A percentile compares a stretch with the other conserved stretches of the same genome.
Conservation (phyloP, 2,888 invertebrate genomes). For the Drosophila multiciliata region DNA sequence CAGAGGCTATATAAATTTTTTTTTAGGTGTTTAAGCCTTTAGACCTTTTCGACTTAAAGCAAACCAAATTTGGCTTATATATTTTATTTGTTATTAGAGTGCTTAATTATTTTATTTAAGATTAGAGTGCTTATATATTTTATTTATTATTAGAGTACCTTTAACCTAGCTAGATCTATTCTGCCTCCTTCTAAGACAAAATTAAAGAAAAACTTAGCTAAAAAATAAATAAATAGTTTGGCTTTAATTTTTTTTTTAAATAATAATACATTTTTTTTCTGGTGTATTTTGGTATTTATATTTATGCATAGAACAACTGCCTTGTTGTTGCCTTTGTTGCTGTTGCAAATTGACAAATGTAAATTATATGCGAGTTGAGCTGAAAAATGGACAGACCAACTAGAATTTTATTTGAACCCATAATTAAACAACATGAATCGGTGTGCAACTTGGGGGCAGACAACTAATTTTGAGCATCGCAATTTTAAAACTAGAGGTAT, state of each 20-base stretch:
- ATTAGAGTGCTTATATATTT: too few relatives aligned
- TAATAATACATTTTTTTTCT: background rate
- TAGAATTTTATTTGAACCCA: background rate
- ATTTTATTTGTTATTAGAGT: background rate
- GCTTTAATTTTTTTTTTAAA: background rate
- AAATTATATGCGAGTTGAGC: slow-evolving; percentile 2
- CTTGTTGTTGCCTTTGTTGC: background rate
- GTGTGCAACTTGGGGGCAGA: background rate
- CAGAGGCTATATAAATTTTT: background rate
- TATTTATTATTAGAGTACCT: too few relatives aligned
- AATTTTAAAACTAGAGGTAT: slow-evolving; percentile 9
- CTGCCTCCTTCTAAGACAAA: background rate
- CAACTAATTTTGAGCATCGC: background rate
- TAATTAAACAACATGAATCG: background rate
- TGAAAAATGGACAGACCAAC: background rate
- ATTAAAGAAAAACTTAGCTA: background rate
- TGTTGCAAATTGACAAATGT: background rate
- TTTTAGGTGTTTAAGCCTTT: background rate
- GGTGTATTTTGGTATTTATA: background rate
- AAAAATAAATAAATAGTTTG: background rate
- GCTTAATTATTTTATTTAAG: background rate
- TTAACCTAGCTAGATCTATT: background rate
- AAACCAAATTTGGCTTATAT: background rate
- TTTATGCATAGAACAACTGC: background rate
- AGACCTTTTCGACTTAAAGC: background rate